These are phyloP conservation scores for Stylophora pistillata DNA, from an alignment of 64 coral and sea anemone genomes.

Conservation along the genomic window DNA sequence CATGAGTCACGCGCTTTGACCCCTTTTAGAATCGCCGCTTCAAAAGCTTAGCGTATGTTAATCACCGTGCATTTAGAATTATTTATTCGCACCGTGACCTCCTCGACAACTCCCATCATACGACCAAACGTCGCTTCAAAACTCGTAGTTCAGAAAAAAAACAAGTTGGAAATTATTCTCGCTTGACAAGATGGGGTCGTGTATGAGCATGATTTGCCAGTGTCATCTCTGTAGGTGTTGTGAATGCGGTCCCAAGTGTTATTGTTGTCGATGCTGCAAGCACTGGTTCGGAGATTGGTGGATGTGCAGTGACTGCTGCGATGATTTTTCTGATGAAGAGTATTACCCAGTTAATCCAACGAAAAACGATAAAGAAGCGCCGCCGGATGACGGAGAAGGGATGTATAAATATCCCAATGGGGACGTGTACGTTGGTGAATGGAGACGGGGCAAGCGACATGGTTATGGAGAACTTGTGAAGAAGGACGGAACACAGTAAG, in stretches of 20 bases:
- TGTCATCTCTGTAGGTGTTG: conserved; percentile 84
- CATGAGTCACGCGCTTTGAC: conserved; percentile 11
- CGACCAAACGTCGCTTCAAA: not conserved
- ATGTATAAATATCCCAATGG: conserved; percentile 94
- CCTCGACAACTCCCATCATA: conserved; percentile 1
- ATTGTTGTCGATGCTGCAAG: conserved; percentile 79
- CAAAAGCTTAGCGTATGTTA: not conserved
- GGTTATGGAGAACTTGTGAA: conserved; percentile 82
- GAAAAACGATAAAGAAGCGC: conserved; percentile 55
- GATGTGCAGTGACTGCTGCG: conserved; percentile 95
- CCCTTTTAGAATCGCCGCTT: not conserved
- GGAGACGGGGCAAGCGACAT: conserved; percentile 83
- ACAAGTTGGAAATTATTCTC: not conserved
- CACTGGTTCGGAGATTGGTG: conserved; percentile 91
- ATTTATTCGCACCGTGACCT: not conserved
- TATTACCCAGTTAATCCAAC: conserved; percentile 49
- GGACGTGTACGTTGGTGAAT: conserved; percentile 91
- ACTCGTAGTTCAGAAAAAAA: not conserved
- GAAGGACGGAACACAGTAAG: conserved; percentile 78
- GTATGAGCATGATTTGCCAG: conserved; percentile 86
- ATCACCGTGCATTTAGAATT: not conserved
- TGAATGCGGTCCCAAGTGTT: conserved; percentile 62
- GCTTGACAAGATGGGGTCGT: conserved; percentile 51
- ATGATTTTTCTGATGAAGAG: conserved; percentile 80
- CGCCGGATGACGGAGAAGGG: conserved; percentile 80